Evolutionary conservation across 1,140 invertebrate genomes (phyloP).

Genomic region (Popillia japonica): DNA sequence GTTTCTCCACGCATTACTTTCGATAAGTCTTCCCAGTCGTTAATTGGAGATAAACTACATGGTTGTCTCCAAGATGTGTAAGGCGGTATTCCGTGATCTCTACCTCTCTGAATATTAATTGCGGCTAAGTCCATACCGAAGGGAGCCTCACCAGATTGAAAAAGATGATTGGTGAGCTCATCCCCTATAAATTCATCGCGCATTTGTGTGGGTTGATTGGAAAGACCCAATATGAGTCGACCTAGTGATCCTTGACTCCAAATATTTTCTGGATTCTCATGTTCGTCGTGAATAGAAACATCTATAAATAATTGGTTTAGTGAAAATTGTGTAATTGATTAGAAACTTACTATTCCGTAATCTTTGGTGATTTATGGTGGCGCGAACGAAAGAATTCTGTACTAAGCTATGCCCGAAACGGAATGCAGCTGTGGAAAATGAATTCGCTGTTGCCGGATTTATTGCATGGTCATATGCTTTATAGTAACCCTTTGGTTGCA

Average conservation of each 20-base stretch:
- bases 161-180: slow-evolving; percentile 88
- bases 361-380: slow-evolving; percentile 69
- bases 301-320: slow-evolving; percentile 63
- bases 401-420: slow-evolving; percentile 95
- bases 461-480: slow-evolving; percentile 79
- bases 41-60: slow-evolving; percentile 77
- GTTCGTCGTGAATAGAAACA: slow-evolving; percentile 80
- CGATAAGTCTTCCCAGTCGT: slow-evolving; percentile 79
- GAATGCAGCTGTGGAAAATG: slow-evolving; percentile 94
- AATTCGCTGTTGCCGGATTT: slow-evolving; percentile 88
- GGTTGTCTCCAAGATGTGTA: slow-evolving; percentile 84
- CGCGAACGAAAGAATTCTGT: slow-evolving; percentile 76
- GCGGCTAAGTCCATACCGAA: slow-evolving; percentile 91
- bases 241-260: slow-evolving; percentile 80
- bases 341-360: slow-evolving; percentile 71
- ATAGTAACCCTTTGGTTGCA: slow-evolving; percentile 71
- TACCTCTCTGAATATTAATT: slow-evolving; percentile 86
- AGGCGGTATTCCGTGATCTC: slow-evolving; percentile 88
- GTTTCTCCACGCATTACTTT: slow-evolving; percentile 73
- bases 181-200: slow-evolving; percentile 83
- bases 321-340: neutral
- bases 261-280: slow-evolving; percentile 68
- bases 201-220: slow-evolving; percentile 79
- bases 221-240: slow-evolving; percentile 77
- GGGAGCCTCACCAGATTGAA: slow-evolving; percentile 74